These are phyloP conservation scores for Seriola aureovittata DNA, from an alignment of 2,113 vertebrate genomes.

Conservation along the genomic window DNA sequence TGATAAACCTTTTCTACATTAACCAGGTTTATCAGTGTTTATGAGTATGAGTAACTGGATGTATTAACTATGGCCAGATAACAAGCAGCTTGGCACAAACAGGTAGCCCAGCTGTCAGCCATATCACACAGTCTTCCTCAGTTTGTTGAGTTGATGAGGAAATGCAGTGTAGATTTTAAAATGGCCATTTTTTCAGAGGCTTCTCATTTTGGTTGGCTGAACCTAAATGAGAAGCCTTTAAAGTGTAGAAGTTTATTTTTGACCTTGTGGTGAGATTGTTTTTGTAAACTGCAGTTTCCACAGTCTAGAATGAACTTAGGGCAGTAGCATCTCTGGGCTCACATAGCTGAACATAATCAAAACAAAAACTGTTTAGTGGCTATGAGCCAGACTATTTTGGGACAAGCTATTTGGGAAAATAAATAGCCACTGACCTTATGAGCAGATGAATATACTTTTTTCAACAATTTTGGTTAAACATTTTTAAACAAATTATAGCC, in stretches of 20 bases:
- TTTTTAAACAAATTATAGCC: not conserved
- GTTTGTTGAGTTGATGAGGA: not conserved
- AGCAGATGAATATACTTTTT: not conserved
- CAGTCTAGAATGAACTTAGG: not conserved
- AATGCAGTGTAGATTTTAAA: no score
- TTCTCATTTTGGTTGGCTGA: not conserved
- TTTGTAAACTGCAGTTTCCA: not conserved
- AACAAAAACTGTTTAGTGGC: not conserved
- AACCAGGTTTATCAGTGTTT: not conserved
- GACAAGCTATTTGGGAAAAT: not conserved
- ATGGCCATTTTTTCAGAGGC: no score
- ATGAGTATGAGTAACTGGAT: not conserved
- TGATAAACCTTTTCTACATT: not conserved
- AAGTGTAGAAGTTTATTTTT: not conserved
- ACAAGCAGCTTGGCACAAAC: not conserved
- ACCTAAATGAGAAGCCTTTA: not conserved
- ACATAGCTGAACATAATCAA: not conserved
- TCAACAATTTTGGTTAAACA: not conserved
- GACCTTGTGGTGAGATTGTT: not conserved
- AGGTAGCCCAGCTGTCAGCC: not conserved
- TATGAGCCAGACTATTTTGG: not conserved
- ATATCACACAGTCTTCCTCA: not conserved
- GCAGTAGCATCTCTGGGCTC: not conserved
- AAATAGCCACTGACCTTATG: not conserved
- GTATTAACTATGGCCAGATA: not conserved